Conservation (phyloP, 2,797 vertebrate species). For the Esox masquinongy region DNA sequence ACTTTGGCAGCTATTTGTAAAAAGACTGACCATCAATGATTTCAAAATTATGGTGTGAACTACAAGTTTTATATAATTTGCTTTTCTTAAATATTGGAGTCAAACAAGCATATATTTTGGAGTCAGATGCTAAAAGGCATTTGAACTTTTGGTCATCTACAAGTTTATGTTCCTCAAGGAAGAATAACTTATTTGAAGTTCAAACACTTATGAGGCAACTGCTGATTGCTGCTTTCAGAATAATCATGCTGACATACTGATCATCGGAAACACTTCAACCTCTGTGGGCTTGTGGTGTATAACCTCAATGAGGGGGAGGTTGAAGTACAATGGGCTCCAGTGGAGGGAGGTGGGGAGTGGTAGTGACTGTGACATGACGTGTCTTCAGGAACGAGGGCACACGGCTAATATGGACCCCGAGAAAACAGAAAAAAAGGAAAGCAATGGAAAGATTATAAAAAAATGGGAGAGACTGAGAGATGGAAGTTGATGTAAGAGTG, state of each 20-base stretch:
- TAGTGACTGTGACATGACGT: not conserved
- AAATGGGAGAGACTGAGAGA: not conserved
- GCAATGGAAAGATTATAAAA: not conserved
- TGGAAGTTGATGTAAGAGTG: not conserved
- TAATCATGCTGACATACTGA: not conserved
- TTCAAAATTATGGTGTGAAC: too few species aligned
- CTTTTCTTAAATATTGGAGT: too few species aligned
- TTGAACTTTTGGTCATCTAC: too few species aligned
- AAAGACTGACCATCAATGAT: too few species aligned
- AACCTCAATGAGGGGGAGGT: not conserved
- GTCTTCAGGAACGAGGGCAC: constrained; percentile 4
- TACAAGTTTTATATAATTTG: too few species aligned
- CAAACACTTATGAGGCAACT: too few species aligned
- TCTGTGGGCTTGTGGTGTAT: not conserved
- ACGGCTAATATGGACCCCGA: not conserved
- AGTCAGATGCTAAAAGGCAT: too few species aligned
- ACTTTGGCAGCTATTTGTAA: too few species aligned
- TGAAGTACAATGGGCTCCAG: not conserved
- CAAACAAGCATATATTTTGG: too few species aligned
- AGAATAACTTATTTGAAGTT: too few species aligned
- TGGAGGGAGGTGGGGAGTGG: not conserved
- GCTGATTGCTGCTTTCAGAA: not conserved
- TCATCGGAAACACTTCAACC: not conserved
- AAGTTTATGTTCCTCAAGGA: too few species aligned
- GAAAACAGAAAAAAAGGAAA: not conserved